A percentile compares a stretch with the other conserved stretches of the same genome.
Evolutionary conservation across 2,113 vertebrate genomes (phyloP).

Genomic region (Bucco capensis): DNA sequence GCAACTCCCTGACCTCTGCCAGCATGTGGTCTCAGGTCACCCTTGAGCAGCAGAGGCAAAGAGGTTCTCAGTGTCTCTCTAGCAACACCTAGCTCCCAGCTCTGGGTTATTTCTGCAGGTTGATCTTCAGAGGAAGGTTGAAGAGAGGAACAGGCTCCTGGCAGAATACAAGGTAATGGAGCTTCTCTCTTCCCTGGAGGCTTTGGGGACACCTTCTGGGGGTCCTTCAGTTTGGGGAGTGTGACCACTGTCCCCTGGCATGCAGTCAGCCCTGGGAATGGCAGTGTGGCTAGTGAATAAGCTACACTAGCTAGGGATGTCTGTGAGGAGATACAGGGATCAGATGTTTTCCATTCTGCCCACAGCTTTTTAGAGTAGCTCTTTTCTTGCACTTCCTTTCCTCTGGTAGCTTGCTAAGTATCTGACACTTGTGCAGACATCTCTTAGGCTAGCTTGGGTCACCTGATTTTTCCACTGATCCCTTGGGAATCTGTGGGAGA

Average conservation of each 20-base stretch:
- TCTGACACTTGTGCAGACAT: background rate
- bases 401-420: background rate
- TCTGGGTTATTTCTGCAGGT: constrained; percentile 68
- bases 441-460: background rate
- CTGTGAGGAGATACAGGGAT: background rate
- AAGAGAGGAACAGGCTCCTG: constrained; percentile 85
- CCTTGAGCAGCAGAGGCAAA: background rate
- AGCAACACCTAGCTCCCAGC: background rate
- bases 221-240: background rate
- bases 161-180: constrained; percentile 84
- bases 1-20: background rate
- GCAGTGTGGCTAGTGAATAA: background rate
- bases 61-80: background rate
- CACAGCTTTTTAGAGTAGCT: background rate
- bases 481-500: background rate
- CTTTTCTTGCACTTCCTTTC: background rate
- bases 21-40: background rate
- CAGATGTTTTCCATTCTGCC: background rate
- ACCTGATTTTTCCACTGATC: background rate
- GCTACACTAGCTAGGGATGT: background rate
- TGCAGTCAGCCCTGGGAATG: background rate
- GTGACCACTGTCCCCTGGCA: background rate
- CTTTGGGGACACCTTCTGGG: background rate
- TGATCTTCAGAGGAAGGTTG: constrained; percentile 92
- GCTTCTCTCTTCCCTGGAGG: background rate